These are phyloP conservation scores for Crenichthys baileyi DNA, from an alignment of 2,797 vertebrate species.

Conservation along the genomic window DNA sequence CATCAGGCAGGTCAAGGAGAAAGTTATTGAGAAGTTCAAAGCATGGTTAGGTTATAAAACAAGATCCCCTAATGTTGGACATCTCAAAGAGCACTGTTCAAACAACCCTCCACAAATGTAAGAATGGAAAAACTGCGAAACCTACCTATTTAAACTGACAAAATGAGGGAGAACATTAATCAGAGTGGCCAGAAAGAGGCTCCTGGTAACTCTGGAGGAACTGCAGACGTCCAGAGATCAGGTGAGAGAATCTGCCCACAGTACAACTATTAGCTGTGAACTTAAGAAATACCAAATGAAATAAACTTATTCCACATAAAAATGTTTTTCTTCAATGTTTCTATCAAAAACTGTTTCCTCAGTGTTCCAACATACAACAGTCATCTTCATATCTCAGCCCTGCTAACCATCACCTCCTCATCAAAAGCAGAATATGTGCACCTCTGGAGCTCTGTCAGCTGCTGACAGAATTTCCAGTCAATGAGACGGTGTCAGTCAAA, in stretches of 20 bases:
- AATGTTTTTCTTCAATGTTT: not conserved
- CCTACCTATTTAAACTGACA: no score
- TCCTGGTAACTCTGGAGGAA: not conserved
- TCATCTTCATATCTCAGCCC: not conserved
- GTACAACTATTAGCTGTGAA: not conserved
- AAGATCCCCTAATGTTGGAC: no score
- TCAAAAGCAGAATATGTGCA: not conserved
- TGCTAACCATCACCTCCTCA: constrained; percentile 7
- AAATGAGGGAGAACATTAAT: no score
- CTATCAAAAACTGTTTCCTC: not conserved
- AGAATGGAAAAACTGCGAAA: no score
- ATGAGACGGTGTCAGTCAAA: constrained; percentile 35
- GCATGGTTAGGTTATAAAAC: no score
- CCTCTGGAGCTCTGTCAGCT: constrained; percentile 23
- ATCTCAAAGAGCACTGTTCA: no score
- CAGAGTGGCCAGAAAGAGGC: not conserved
- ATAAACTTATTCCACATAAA: not conserved
- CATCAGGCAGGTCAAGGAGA: no score
- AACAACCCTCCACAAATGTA: no score
- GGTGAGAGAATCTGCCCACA: not conserved
- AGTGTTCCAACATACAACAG: not conserved
- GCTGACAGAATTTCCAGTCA: constrained; percentile 26
- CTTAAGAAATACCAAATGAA: not conserved
- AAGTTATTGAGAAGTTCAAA: no score
- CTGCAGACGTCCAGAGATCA: not conserved